phyloP scores from a whole-genome alignment of 2,113 vertebrate genomes.

The Gobiocypris rarus region DNA sequence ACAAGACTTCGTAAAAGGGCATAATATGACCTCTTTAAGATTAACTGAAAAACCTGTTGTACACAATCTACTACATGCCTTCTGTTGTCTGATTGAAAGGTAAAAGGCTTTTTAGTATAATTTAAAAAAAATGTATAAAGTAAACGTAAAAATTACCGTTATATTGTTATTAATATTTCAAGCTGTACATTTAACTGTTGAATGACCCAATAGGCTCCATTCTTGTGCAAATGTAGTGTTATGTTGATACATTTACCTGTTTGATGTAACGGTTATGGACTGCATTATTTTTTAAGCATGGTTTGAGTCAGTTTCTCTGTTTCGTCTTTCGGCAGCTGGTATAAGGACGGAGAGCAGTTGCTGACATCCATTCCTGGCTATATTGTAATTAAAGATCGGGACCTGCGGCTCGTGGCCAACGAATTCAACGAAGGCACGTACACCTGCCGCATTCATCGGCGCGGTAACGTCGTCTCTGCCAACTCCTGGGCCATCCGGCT shows the following conservation, averaged over 20 bases:
- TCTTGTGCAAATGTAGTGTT: background rate
- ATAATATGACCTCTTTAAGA: no score
- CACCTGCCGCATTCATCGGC: constrained; percentile 76
- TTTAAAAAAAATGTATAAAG: no score
- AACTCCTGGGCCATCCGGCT: constrained; percentile 80
- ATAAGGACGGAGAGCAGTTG: constrained; percentile 80
- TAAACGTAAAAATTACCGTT: no score
- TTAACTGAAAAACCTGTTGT: background rate
- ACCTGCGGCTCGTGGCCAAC: constrained; percentile 77
- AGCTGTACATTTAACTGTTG: background rate
- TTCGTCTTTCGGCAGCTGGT: constrained; percentile 75
- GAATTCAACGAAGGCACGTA: constrained; percentile 81
- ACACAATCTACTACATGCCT: background rate
- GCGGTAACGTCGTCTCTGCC: constrained; percentile 65
- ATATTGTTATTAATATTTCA: background rate
- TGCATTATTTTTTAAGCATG: background rate
- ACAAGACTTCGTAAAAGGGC: no score
- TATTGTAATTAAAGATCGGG: constrained; percentile 73
- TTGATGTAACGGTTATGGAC: background rate
- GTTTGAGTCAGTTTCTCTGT: background rate
- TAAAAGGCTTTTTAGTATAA: no score
- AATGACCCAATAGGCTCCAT: background rate
- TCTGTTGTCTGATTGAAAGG: background rate
- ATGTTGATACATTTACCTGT: background rate
- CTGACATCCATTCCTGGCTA: constrained; percentile 75